phyloP scores from a whole-genome alignment of 2,888 invertebrate species.

The Spodoptera picta region DNA sequence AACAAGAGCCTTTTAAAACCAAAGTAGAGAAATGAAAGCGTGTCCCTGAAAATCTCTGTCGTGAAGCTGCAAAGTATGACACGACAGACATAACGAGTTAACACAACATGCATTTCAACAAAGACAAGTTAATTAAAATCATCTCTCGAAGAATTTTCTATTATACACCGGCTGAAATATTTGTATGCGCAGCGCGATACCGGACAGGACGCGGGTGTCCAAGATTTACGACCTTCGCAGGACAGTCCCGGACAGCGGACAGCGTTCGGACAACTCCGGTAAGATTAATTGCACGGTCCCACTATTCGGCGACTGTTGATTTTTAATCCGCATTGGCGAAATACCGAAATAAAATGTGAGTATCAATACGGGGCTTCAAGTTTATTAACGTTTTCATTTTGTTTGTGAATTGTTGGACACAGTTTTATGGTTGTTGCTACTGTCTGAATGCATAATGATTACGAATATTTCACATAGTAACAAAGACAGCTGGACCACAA shows the following conservation, averaged over 20 bases:
- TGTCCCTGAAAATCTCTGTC: not conserved
- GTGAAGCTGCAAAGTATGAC: slow-evolving; percentile 3
- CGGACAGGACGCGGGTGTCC: slow-evolving; percentile 74
- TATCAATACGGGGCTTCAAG: slow-evolving; percentile 41
- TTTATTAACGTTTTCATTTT: slow-evolving; percentile 43
- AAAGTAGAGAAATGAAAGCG: not conserved
- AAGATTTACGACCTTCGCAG: slow-evolving; percentile 73
- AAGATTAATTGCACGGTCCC: slow-evolving; percentile 79
- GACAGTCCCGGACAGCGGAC: slow-evolving; percentile 71
- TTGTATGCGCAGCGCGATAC: slow-evolving; percentile 75
- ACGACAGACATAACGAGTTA: not conserved
- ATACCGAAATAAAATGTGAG: slow-evolving; percentile 63
- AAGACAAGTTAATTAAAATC: slow-evolving; percentile 61
- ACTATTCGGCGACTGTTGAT: slow-evolving; percentile 74
- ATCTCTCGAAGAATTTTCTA: slow-evolving; percentile 69
- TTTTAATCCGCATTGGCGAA: slow-evolving; percentile 72
- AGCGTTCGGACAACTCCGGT: slow-evolving; percentile 72
- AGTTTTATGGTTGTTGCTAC: slow-evolving; percentile 17
- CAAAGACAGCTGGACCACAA: not conserved
- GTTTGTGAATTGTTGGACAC: slow-evolving; percentile 25
- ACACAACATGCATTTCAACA: slow-evolving; percentile 38
- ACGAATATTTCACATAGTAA: not conserved
- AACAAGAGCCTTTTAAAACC: not conserved
- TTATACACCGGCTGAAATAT: slow-evolving; percentile 66
- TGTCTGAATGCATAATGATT: not conserved